Percentiles rank a stretch among this genome's conserved stretches.
Evolutionary conservation across 2,113 vertebrate genomes (phyloP).

Genomic region (Nyctibius bracteatus): DNA sequence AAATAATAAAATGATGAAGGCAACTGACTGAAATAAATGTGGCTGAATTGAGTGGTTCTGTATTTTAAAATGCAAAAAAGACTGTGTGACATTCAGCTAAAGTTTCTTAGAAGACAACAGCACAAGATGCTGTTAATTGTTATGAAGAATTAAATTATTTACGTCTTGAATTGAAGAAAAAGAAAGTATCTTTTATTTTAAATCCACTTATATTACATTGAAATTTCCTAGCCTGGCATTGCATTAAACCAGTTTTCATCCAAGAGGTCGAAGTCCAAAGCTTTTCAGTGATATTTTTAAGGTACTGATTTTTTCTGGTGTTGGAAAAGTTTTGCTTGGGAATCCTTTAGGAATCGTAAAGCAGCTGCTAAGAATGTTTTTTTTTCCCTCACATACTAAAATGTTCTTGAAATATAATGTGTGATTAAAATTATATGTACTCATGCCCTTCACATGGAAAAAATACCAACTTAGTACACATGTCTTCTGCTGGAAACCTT

Average conservation of each 20-base stretch:
- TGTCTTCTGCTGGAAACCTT: conserved; percentile 21
- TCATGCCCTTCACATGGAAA: conserved; percentile 37
- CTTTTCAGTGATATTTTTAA: neutral
- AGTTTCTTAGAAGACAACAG: neutral
- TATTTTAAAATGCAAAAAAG: neutral
- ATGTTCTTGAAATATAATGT: conserved; percentile 23
- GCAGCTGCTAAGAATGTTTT: conserved; percentile 48
- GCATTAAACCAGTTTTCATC: neutral
- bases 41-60: neutral
- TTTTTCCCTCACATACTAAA: conserved; percentile 41
- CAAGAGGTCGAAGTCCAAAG: neutral
- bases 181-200: neutral
- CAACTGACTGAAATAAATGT: neutral
- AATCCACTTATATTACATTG: neutral
- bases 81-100: neutral
- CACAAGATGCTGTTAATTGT: neutral
- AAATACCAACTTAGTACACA: neutral
- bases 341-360: conserved; percentile 6
- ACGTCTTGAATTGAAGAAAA: neutral
- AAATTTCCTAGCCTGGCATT: neutral
- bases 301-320: neutral
- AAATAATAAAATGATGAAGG: neutral
- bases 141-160: neutral
- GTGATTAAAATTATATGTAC: conserved; percentile 41
- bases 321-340: conserved; percentile 13